These are phyloP conservation scores for Xanthia icteritia DNA, from an alignment of 2,888 invertebrate genomes.

Conservation along the genomic window DNA sequence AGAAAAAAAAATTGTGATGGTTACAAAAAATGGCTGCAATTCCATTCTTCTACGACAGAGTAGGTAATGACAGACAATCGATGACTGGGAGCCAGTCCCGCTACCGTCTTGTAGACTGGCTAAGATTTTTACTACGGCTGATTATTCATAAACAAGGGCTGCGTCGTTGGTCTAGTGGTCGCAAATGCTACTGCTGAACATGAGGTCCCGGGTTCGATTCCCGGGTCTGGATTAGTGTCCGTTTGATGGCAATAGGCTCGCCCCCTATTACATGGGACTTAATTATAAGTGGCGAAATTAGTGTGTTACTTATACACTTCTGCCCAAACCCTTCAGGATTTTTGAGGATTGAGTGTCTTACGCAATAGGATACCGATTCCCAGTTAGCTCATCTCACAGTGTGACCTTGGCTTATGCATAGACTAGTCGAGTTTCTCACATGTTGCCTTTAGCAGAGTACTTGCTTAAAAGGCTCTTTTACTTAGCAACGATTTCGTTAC, in stretches of 20 bases:
- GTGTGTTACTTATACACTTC: too few relatives aligned
- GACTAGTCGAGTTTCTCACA: slow-evolving; percentile 46
- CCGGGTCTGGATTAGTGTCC: too few relatives aligned
- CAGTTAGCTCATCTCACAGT: slow-evolving; percentile 25
- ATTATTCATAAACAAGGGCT: neutral
- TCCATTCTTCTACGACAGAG: neutral
- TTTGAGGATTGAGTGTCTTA: neutral
- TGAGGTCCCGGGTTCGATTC: too few relatives aligned
- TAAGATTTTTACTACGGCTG: neutral
- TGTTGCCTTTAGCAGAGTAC: slow-evolving; percentile 52
- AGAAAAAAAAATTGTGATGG: too few relatives aligned
- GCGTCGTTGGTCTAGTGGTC: too few relatives aligned
- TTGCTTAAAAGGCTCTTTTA: slow-evolving; percentile 63
- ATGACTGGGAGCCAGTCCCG: neutral
- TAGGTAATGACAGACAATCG: neutral
- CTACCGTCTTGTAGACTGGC: neutral
- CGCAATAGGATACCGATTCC: neutral
- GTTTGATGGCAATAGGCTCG: too few relatives aligned
- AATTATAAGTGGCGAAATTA: too few relatives aligned
- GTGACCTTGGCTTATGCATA: slow-evolving; percentile 21
- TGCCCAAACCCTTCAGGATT: neutral
- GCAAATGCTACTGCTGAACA: too few relatives aligned
- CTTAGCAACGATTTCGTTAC: slow-evolving; percentile 62
- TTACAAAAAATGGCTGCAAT: neutral
- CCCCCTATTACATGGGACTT: too few relatives aligned